Conservation (phyloP, 2,113 vertebrate species). For the Cranoglanis bouderius region DNA sequence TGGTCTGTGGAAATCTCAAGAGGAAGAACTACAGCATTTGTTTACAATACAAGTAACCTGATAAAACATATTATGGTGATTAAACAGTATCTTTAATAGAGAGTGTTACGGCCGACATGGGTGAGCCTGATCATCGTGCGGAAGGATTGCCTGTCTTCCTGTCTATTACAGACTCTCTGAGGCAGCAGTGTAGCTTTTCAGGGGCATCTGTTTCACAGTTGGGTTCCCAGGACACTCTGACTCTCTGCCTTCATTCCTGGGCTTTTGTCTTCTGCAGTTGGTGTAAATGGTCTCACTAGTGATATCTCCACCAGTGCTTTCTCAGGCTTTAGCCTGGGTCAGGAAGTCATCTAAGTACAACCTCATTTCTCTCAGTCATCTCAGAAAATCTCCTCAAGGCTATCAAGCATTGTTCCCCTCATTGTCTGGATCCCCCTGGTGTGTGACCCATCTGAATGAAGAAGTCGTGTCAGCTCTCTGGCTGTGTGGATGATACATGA, state of each 20-base stretch:
- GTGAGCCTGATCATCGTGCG: too few relatives aligned
- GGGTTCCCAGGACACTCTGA: constrained; percentile 8
- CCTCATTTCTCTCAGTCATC: constrained; percentile 17
- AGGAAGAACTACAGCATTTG: neutral
- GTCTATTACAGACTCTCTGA: neutral
- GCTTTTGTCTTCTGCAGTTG: neutral
- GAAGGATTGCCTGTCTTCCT: constrained; percentile 11
- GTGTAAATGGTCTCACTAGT: neutral
- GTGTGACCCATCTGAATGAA: constrained; percentile 10
- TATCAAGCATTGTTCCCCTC: neutral
- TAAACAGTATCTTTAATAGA: too few relatives aligned
- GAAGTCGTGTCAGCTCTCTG: constrained; percentile 23
- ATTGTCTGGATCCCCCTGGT: constrained; percentile 13
- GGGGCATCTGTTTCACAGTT: constrained; percentile 11
- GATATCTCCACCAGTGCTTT: neutral
- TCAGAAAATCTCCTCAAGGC: constrained; percentile 17
- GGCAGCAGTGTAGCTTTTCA: neutral
- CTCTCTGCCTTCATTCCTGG: neutral
- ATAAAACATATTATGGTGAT: too few relatives aligned
- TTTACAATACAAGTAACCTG: too few relatives aligned
- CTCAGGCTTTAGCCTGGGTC: constrained; percentile 2
- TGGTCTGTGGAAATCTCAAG: neutral
- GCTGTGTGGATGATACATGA: constrained; percentile 13
- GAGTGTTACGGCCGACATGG: too few relatives aligned
- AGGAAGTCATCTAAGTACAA: constrained; percentile 9